phyloP scores from a whole-genome alignment of 1,140 invertebrate genomes.

The Chironomus striatipennis region DNA sequence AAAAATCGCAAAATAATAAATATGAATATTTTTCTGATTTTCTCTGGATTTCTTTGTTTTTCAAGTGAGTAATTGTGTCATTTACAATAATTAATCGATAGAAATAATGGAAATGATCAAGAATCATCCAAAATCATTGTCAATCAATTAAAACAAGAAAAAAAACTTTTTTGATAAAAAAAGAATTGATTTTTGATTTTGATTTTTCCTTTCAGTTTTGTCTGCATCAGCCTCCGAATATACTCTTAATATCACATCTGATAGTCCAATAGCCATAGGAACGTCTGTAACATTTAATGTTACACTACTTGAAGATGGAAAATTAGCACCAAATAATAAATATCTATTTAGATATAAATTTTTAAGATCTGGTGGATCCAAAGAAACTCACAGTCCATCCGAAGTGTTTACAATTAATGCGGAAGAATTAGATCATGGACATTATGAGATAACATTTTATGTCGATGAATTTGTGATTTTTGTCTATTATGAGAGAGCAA shows the following conservation, averaged over 20 bases:
- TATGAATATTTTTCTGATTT: not conserved
- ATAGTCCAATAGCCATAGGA: not conserved
- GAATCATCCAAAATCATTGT: too few relatives aligned
- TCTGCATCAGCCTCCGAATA: slow-evolving; percentile 26
- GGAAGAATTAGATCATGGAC: not conserved
- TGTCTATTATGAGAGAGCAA: not conserved
- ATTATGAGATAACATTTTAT: not conserved
- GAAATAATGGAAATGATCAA: too few relatives aligned
- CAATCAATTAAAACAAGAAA: not conserved
- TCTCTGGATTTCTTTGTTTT: not conserved
- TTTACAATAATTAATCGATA: not conserved
- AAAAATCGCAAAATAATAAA: not conserved
- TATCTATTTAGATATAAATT: slow-evolving; percentile 19
- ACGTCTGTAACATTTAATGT: slow-evolving; percentile 1
- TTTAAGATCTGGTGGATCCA: not conserved
- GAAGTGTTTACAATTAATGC: not conserved
- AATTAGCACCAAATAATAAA: not conserved
- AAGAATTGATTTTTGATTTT: not conserved
- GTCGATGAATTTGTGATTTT: not conserved
- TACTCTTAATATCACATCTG: not conserved
- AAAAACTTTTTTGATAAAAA: not conserved
- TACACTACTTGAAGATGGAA: not conserved
- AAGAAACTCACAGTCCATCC: not conserved
- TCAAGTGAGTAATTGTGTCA: not conserved
- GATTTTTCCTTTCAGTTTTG: not conserved